Conservation (phyloP, 2,888 invertebrate species). For the Eugnorisma glareosa region DNA sequence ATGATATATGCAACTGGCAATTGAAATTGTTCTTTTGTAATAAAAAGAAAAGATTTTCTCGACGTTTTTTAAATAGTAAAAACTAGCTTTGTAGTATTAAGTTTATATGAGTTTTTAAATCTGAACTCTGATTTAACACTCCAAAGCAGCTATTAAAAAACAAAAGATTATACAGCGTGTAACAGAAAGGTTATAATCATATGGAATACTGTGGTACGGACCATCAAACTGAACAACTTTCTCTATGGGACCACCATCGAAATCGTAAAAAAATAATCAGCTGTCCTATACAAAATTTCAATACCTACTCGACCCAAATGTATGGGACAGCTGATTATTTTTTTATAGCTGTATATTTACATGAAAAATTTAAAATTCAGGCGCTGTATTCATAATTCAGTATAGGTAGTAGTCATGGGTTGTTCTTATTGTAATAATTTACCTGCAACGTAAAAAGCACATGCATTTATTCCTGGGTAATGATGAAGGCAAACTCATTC, state of each 20-base stretch:
- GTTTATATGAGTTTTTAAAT: background rate
- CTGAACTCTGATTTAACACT: background rate
- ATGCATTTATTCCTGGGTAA: conserved; percentile 19
- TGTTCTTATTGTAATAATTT: background rate
- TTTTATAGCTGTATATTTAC: too few relatives aligned
- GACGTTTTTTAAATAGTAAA: background rate
- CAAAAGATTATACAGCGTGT: too few relatives aligned
- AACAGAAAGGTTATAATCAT: too few relatives aligned
- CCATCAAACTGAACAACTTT: too few relatives aligned
- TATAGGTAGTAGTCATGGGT: background rate
- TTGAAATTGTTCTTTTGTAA: conserved; percentile 22
- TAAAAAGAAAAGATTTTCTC: conserved; percentile 23
- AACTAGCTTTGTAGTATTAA: background rate
- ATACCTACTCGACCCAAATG: too few relatives aligned
- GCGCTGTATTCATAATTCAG: background rate
- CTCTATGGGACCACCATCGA: too few relatives aligned
- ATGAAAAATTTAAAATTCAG: conserved; percentile 15
- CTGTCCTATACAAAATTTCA: too few relatives aligned
- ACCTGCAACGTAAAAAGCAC: conserved; percentile 3
- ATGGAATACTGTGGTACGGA: too few relatives aligned
- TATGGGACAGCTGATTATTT: too few relatives aligned
- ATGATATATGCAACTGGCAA: conserved; percentile 26
- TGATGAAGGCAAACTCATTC: conserved; percentile 58
- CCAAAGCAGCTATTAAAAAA: background rate
- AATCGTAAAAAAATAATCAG: too few relatives aligned